Evolutionary conservation across 2,888 invertebrate species (phyloP).

Genomic region (Ectropis crepuscularia): DNA sequence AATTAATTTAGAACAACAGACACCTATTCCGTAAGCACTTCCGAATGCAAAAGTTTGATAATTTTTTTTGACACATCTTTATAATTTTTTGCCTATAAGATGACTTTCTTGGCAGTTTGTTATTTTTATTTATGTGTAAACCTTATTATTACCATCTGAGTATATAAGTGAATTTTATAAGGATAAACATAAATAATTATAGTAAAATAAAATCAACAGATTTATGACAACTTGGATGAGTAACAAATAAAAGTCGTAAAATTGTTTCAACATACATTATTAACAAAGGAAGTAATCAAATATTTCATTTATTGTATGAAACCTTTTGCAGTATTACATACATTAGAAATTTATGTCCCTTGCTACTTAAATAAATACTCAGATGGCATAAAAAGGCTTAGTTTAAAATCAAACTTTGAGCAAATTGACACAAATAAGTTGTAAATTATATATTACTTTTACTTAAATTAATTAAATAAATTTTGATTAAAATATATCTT

Average conservation of each 20-base stretch:
- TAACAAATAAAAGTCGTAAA: too few relatives aligned
- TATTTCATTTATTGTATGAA: background rate
- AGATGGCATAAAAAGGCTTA: constrained; percentile 12
- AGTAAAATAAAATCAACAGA: too few relatives aligned
- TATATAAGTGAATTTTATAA: background rate
- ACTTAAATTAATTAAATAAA: background rate
- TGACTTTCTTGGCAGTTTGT: constrained; percentile 62
- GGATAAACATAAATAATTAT: background rate
- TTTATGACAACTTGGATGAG: too few relatives aligned
- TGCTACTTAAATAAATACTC: background rate
- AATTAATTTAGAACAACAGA: constrained; percentile 70
- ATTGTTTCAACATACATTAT: too few relatives aligned
- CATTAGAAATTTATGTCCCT: background rate
- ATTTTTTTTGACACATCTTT: constrained; percentile 57
- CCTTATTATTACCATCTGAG: constrained; percentile 7
- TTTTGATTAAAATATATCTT: constrained; percentile 9
- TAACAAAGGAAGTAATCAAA: background rate
- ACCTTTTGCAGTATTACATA: background rate
- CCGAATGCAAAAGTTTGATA: constrained; percentile 37
- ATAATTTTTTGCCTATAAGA: constrained; percentile 39
- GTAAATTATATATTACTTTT: constrained; percentile 5
- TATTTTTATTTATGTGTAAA: constrained; percentile 33
- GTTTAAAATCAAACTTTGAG: constrained; percentile 33
- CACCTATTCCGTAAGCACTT: constrained; percentile 44
- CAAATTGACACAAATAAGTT: constrained; percentile 30